Evolutionary conservation across 2,797 vertebrate genomes (phyloP).

Genomic region (Xenentodon cancila): DNA sequence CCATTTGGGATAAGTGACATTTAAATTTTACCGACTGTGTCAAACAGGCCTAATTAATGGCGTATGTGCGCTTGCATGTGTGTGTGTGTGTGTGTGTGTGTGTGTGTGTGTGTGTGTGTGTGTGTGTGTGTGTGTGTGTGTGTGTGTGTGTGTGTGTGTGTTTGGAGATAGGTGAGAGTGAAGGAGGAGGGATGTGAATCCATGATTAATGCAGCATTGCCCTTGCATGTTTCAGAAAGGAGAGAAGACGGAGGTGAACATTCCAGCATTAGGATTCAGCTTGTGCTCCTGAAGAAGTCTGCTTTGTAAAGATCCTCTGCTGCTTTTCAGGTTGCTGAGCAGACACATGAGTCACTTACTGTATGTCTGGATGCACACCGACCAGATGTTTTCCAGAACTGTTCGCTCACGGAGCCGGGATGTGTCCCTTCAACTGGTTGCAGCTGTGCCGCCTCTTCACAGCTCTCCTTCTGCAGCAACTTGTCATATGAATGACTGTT

Average conservation of each 20-base stretch:
- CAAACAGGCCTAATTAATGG: constrained; percentile 32
- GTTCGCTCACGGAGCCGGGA: constrained; percentile 2
- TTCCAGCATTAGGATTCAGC: constrained; percentile 80
- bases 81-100: neutral
- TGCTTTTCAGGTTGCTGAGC: constrained; percentile 64
- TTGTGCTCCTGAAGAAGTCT: constrained; percentile 61
- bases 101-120: neutral
- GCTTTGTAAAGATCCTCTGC: constrained; percentile 66
- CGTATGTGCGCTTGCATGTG: neutral
- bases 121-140: neutral
- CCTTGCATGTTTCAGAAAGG: constrained; percentile 80
- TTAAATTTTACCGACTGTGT: constrained; percentile 30
- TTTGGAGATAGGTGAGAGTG: constrained; percentile 45
- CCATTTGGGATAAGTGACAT: constrained; percentile 37
- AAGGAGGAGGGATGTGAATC: constrained; percentile 61
- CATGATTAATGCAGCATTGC: constrained; percentile 83
- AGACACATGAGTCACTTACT: constrained; percentile 57
- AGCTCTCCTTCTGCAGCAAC: constrained; percentile 7
- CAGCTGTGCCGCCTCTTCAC: neutral
- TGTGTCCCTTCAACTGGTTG: constrained; percentile 5
- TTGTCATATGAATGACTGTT: neutral
- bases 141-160: constrained; percentile 23
- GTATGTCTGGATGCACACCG: constrained; percentile 48
- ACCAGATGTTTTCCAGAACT: constrained; percentile 52
- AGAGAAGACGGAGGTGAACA: constrained; percentile 70